Conservation (phyloP, 2,888 invertebrate genomes). For the Agrochola litura region DNA sequence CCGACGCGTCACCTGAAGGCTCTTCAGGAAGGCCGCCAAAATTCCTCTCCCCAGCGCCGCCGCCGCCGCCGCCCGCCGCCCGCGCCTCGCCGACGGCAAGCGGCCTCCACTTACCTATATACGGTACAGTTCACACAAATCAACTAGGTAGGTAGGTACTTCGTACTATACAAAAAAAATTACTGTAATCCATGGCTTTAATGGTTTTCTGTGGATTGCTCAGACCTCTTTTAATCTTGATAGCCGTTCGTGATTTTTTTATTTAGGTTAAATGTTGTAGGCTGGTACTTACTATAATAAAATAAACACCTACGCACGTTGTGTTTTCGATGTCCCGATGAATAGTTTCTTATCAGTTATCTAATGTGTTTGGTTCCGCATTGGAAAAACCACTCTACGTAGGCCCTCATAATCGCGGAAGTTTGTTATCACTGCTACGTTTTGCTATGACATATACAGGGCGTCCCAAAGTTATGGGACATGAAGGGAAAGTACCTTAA, state of each 20-base stretch:
- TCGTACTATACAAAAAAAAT: constrained; percentile 36
- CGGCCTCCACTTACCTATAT: constrained; percentile 58
- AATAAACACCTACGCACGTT: not conserved
- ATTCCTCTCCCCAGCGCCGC: constrained; percentile 69
- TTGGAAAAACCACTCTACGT: constrained; percentile 17
- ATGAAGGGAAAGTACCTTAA: too few relatives aligned
- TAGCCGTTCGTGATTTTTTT: constrained; percentile 28
- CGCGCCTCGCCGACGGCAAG: constrained; percentile 53
- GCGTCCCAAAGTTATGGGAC: too few relatives aligned
- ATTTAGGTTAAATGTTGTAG: constrained; percentile 30
- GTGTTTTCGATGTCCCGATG: constrained; percentile 4
- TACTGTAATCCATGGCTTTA: constrained; percentile 37
- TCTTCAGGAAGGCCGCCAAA: constrained; percentile 82
- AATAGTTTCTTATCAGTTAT: constrained; percentile 8
- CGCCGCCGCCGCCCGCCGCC: constrained; percentile 33
- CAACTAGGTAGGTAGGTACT: constrained; percentile 20
- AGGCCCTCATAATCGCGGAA: constrained; percentile 18
- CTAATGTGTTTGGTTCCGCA: constrained; percentile 5
- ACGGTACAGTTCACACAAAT: constrained; percentile 51
- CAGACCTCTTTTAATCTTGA: constrained; percentile 45
- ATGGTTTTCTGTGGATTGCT: constrained; percentile 43
- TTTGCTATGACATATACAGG: not conserved
- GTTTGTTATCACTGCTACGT: constrained; percentile 1
- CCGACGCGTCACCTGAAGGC: constrained; percentile 84
- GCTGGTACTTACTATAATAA: not conserved